These are phyloP conservation scores for Peribatodes rhomboidaria DNA, from an alignment of 2,888 invertebrate species.

Conservation along the genomic window DNA sequence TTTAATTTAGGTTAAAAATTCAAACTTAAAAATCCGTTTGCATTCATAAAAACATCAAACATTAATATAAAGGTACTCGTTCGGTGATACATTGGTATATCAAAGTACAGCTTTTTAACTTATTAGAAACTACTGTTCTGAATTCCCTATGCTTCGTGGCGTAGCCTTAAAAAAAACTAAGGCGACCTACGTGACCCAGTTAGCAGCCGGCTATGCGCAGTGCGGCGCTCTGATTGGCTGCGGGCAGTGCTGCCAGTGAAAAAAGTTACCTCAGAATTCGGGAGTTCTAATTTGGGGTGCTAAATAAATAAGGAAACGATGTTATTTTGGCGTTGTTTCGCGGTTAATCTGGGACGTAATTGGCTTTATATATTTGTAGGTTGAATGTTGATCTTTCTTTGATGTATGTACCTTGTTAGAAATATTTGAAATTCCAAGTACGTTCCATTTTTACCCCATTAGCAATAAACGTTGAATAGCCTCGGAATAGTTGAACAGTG, in stretches of 20 bases:
- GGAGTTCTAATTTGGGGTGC: conserved; percentile 28
- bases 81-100: too few species aligned
- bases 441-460: too few species aligned
- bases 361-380: neutral
- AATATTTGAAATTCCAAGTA: too few species aligned
- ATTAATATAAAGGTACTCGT: too few species aligned
- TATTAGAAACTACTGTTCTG: too few species aligned
- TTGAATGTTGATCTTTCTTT: neutral
- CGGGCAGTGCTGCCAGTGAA: conserved; percentile 47
- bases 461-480: too few species aligned
- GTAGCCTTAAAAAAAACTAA: neutral
- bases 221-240: conserved; percentile 63
- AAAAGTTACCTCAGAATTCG: conserved; percentile 37
- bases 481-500: too few species aligned
- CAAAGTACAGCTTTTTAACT: neutral
- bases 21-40: too few species aligned
- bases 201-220: conserved; percentile 55
- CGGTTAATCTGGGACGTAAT: neutral
- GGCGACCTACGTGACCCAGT: conserved; percentile 55
- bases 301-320: conserved; percentile 23
- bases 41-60: neutral
- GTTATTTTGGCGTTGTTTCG: conserved; percentile 5
- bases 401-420: too few species aligned
- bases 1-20: too few species aligned
- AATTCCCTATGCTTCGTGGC: neutral